Conservation (phyloP, 2,797 vertebrate genomes). For the Spinus pinus region DNA sequence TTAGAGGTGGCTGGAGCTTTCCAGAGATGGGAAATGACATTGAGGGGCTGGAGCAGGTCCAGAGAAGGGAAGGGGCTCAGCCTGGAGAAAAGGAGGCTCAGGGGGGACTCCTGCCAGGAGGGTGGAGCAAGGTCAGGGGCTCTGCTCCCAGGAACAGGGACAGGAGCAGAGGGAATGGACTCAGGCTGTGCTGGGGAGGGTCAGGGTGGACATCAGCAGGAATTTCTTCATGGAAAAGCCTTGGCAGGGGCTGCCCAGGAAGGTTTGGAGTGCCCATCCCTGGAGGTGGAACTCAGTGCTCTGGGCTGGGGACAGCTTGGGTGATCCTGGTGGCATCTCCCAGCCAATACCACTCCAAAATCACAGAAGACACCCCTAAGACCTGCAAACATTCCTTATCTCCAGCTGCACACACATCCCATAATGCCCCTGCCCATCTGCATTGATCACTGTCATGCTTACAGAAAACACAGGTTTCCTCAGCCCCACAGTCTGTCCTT, state of each 20-base stretch:
- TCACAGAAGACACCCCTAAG: not conserved
- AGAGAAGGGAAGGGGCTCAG: not conserved
- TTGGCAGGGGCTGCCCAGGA: not conserved
- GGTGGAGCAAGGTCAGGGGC: accelerated
- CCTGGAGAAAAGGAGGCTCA: not conserved
- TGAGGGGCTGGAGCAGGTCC: accelerated
- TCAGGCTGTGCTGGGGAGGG: accelerated
- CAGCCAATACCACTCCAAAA: not conserved
- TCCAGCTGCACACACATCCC: not conserved
- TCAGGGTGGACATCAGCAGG: accelerated
- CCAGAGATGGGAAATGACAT: not conserved
- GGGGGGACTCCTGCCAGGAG: not conserved
- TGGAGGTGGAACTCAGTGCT: not conserved
- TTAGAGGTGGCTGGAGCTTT: not conserved
- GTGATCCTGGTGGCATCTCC: not conserved
- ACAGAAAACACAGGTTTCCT: not conserved
- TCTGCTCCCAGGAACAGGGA: not conserved
- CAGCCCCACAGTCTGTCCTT: not conserved
- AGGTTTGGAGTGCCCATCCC: not conserved
- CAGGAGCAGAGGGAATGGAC: not conserved
- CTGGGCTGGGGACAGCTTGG: not conserved
- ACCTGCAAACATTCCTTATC: not conserved
- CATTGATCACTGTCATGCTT: not conserved
- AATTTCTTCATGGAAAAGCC: not conserved
- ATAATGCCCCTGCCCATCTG: not conserved